Base-by-base conservation (phyloP, 2,113 vertebrate species). In the Melanostigma gelatinosum region DNA sequence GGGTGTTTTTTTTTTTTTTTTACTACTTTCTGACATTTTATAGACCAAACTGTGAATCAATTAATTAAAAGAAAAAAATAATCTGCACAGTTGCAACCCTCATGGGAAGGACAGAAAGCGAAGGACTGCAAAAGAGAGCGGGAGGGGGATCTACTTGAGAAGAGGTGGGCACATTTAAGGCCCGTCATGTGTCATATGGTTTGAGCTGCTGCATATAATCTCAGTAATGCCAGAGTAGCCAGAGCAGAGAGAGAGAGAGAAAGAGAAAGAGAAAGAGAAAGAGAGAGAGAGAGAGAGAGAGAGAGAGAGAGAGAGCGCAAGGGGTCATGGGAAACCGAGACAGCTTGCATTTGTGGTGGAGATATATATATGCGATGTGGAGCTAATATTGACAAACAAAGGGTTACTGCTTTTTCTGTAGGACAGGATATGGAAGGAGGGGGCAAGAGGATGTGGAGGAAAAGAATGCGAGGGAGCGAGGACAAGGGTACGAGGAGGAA, bases 151-250 rank as follows among this genome's bases (percentile, higher is more conserved):
- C 60, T 64, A 74, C 18, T 69, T 66, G 40, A 85, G 20, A 62
- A 54, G 72, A 46, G 7, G 71, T 73, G 83, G 70, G 32, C 50
- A 70, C 57, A 85, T 54, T 5, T 91, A 90, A 88, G 74, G 76
- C 81, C 66, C 50, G 82, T 90, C 84, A 89, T 89, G 89, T 86
- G 92, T 85, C 72, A 79, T 80, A 79, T 80, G 84, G 77, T 85
- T 86, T 90, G 79, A 83, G 81, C 82, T 65, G 82, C 80, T 78
- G 29, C 77, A 63, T 74, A 46, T 90, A 87, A 89, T 87, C 48
- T 75, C 80, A 80, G 61, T 68, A 88, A 91, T 75, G 75, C 87
- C 77, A 67, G 80, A 60, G 70, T 1, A 62, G 62, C 36, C 42
- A 77, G 42, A 64, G 38, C 5, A n/a, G 44, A n/a, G 40, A 42